Evolutionary conservation across 2,113 vertebrate species (phyloP).

Genomic region (Lycocorax pyrrhopterus): DNA sequence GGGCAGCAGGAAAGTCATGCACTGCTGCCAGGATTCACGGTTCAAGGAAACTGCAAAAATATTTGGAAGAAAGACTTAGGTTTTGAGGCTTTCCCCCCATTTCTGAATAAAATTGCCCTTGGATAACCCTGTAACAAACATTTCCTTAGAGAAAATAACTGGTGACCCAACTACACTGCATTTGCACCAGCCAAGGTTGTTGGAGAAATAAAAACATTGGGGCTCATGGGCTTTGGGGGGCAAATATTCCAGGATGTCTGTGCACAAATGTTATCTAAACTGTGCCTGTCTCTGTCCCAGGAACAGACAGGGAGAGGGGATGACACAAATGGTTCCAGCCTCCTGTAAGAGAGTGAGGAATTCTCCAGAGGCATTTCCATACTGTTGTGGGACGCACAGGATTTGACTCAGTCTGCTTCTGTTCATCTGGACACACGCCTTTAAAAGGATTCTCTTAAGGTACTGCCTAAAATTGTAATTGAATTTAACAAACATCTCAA

Average conservation of each 20-base stretch:
- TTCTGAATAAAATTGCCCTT: background rate
- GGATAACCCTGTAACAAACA: background rate
- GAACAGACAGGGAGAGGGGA: background rate
- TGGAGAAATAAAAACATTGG: background rate
- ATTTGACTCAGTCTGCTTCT: background rate
- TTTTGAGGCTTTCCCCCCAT: background rate
- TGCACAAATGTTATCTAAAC: background rate
- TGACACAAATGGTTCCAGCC: background rate
- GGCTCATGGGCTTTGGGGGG: background rate
- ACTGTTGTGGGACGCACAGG: accelerated
- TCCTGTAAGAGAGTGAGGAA: background rate
- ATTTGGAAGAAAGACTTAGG: background rate
- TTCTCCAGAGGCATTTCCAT: background rate
- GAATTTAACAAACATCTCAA: background rate
- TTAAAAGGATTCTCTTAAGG: background rate
- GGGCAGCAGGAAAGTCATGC: background rate
- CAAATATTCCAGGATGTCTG: background rate
- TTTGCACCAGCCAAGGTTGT: background rate
- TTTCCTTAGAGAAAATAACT: background rate
- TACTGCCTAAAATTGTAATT: background rate
- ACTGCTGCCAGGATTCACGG: background rate
- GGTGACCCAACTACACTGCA: background rate
- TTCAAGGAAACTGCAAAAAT: background rate
- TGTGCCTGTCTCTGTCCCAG: background rate
- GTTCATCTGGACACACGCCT: background rate